phyloP scores from a whole-genome alignment of 1,140 invertebrate genomes.

The Formica selysi region DNA sequence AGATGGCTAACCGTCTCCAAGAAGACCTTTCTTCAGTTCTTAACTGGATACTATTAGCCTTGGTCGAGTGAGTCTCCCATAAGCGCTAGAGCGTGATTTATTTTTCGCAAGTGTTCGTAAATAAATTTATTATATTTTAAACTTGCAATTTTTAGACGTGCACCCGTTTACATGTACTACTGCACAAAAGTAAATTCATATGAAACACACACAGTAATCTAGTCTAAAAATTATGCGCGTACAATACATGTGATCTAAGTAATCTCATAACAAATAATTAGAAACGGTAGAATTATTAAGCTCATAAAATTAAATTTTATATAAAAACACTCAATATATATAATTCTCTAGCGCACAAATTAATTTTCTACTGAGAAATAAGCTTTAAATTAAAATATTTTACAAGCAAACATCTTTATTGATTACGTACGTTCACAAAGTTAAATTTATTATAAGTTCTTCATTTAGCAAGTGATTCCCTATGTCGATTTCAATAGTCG shows the following conservation, averaged over 20 bases:
- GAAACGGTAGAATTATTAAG: neutral
- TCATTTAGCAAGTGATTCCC: neutral
- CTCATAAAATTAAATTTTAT: neutral
- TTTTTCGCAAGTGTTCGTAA: neutral
- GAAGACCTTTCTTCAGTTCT: constrained; percentile 9
- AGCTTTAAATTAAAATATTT: neutral
- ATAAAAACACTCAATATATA: neutral
- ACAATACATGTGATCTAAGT: neutral
- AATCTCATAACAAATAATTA: no score
- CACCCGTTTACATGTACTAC: neutral
- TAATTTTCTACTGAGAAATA: neutral
- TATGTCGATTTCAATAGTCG: neutral
- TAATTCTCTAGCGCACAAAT: neutral
- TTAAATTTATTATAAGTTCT: neutral
- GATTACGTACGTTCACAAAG: neutral
- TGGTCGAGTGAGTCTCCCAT: constrained; percentile 6
- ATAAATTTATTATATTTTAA: constrained; percentile 30
- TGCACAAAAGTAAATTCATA: neutral
- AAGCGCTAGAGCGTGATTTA: neutral
- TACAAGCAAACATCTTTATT: neutral
- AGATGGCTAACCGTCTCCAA: neutral
- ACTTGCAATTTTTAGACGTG: constrained; percentile 22
- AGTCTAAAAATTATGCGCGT: neutral
- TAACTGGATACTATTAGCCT: constrained; percentile 21
- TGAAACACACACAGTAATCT: neutral